phyloP scores from a whole-genome alignment of 2,888 invertebrate species.

The Endotricha flammealis region DNA sequence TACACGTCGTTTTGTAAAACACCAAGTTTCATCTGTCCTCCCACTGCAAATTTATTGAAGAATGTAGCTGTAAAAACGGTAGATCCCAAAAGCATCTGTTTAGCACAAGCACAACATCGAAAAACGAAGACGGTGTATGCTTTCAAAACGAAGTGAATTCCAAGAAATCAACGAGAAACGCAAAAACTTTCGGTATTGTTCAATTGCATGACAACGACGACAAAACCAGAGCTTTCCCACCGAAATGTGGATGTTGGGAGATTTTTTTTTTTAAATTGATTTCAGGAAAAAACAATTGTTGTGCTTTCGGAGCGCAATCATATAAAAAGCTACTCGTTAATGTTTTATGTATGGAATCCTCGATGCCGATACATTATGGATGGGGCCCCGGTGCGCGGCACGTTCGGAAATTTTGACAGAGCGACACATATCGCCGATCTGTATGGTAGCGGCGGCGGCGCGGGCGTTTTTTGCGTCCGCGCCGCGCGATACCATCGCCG shows the following conservation, averaged over 20 bases:
- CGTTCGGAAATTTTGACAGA: constrained; percentile 70
- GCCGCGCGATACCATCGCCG: constrained; percentile 48
- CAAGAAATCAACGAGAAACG: constrained; percentile 32
- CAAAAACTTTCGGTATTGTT: constrained; percentile 52
- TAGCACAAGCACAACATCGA: constrained; percentile 32
- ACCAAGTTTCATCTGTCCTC: constrained; percentile 28
- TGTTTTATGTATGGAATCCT: constrained; percentile 72
- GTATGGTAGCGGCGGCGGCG: constrained; percentile 52
- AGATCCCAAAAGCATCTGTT: constrained; percentile 29
- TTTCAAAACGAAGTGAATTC: constrained; percentile 46
- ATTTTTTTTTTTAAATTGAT: constrained; percentile 61
- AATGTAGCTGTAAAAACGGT: constrained; percentile 33
- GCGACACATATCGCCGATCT: constrained; percentile 61
- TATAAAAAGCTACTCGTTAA: constrained; percentile 75
- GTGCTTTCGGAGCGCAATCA: constrained; percentile 62
- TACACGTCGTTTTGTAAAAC: constrained; percentile 1
- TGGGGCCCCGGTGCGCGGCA: constrained; percentile 64
- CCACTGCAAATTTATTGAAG: constrained; percentile 33
- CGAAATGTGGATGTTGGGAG: constrained; percentile 54
- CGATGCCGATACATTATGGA: constrained; percentile 69
- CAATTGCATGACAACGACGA: constrained; percentile 49
- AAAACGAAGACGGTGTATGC: constrained; percentile 38
- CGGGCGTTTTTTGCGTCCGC: constrained; percentile 45
- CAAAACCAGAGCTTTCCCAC: constrained; percentile 63
- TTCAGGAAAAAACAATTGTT: constrained; percentile 48